Conservation (phyloP, 2,888 invertebrate genomes). For the Campoletis raptor region DNA sequence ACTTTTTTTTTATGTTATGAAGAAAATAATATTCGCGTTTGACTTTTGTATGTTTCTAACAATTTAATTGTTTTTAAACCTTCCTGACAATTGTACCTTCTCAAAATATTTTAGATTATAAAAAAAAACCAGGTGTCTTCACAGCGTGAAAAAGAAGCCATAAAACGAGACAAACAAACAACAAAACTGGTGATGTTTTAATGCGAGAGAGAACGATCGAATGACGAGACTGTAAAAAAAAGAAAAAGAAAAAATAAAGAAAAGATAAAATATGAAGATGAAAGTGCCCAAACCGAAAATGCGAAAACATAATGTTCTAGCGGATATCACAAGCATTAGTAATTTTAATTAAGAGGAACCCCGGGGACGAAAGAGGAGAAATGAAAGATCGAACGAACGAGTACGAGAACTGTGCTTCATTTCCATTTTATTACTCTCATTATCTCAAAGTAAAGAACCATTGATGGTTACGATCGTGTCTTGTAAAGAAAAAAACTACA, state of each 20-base stretch:
- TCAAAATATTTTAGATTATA: not conserved
- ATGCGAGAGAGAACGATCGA: constrained; percentile 11
- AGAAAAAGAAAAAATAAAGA: constrained; percentile 13
- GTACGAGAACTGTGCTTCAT: constrained; percentile 59
- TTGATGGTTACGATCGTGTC: constrained; percentile 43
- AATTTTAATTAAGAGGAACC: constrained; percentile 44
- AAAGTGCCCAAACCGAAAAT: constrained; percentile 44
- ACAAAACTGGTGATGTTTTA: constrained; percentile 36
- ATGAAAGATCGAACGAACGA: constrained; percentile 65
- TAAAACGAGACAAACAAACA: constrained; percentile 42
- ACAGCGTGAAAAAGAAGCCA: constrained; percentile 38
- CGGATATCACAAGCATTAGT: constrained; percentile 38
- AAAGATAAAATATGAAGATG: constrained; percentile 25
- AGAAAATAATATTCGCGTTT: too few relatives aligned
- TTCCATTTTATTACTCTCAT: constrained; percentile 7
- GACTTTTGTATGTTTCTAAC: too few relatives aligned
- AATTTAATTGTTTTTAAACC: not conserved
- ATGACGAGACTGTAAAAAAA: not conserved
- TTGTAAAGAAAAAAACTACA: not conserved
- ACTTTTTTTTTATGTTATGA: not conserved
- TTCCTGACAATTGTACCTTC: not conserved
- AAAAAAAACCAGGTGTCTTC: not conserved
- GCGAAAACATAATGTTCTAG: constrained; percentile 18
- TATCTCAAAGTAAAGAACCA: constrained; percentile 27
- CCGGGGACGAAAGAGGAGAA: constrained; percentile 46